These are phyloP conservation scores for Phymatocera aterrima DNA, from an alignment of 2,888 invertebrate genomes.

Conservation along the genomic window DNA sequence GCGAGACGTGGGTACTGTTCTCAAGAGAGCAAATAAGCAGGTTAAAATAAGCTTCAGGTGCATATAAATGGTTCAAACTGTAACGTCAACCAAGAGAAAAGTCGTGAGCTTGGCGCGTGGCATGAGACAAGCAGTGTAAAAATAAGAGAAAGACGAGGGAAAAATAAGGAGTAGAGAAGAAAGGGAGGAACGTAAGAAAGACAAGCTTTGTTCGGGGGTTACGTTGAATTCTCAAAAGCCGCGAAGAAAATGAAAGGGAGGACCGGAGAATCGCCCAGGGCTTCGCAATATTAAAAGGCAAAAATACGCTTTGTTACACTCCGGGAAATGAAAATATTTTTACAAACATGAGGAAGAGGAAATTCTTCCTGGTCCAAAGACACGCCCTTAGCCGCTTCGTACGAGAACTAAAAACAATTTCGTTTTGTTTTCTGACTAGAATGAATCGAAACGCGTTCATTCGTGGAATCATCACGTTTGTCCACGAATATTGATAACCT, in stretches of 20 bases:
- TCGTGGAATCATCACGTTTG: neutral
- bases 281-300: constrained; percentile 44
- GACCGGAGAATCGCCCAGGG: constrained; percentile 27
- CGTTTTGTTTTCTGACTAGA: neutral
- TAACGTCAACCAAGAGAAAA: neutral
- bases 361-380: neutral
- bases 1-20: neutral
- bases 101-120: constrained; percentile 7
- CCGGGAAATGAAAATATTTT: constrained; percentile 43
- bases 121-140: constrained; percentile 9
- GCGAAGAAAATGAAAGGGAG: constrained; percentile 35
- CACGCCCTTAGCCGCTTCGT: neutral
- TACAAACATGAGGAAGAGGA: constrained; percentile 30
- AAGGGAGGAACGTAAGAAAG: constrained; percentile 27
- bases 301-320: constrained; percentile 45
- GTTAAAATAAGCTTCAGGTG: neutral
- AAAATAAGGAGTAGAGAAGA: constrained; percentile 16
- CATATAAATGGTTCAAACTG: neutral
- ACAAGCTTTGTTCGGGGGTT: constrained; percentile 41
- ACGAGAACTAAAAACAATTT: neutral
- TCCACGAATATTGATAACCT: neutral
- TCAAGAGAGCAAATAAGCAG: neutral
- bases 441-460: neutral
- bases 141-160: neutral
- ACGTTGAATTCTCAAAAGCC: constrained; percentile 36